Evolutionary conservation across 2,797 vertebrate species (phyloP).

Genomic region (Betta splendens): DNA sequence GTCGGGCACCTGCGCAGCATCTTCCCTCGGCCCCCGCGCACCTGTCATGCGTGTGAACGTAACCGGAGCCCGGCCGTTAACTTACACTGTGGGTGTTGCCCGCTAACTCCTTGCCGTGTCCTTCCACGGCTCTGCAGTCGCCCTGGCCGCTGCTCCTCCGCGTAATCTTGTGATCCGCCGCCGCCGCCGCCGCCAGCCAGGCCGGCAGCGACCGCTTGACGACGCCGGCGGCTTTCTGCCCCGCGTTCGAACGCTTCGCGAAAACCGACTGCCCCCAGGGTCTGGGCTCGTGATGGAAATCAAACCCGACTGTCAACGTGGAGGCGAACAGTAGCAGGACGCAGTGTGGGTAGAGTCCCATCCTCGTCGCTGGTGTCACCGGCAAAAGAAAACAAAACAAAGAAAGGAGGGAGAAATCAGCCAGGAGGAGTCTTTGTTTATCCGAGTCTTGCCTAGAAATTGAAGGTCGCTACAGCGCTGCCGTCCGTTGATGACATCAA

Average conservation of each 20-base stretch:
- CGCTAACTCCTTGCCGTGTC: conserved; percentile 77
- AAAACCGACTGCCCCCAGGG: conserved; percentile 48
- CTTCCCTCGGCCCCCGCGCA: conserved; percentile 19
- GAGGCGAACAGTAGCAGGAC: conserved; percentile 57
- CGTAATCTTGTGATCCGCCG: conserved; percentile 40
- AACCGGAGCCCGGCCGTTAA: conserved; percentile 55
- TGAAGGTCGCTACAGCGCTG: conserved; percentile 72
- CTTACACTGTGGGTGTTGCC: conserved; percentile 91
- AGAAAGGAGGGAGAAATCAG: neutral
- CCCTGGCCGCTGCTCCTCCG: conserved; percentile 60
- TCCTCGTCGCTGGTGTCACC: conserved; percentile 45
- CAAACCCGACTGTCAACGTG: conserved; percentile 57
- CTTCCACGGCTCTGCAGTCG: conserved; percentile 77
- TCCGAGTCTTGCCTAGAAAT: conserved; percentile 52
- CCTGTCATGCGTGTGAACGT: conserved; percentile 37
- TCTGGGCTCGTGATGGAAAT: conserved; percentile 51
- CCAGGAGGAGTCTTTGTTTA: conserved; percentile 56
- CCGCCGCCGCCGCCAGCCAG: conserved; percentile 40
- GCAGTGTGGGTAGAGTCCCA: conserved; percentile 66
- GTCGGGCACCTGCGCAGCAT: conserved; percentile 63
- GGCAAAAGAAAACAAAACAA: conserved; percentile 5
- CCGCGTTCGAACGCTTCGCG: conserved; percentile 33
- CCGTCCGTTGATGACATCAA: conserved; percentile 74
- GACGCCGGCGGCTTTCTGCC: conserved; percentile 42
- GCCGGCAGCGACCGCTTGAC: conserved; percentile 54